Conservation (phyloP, 2,888 invertebrate genomes). For the Lampropteryx suffumata region DNA sequence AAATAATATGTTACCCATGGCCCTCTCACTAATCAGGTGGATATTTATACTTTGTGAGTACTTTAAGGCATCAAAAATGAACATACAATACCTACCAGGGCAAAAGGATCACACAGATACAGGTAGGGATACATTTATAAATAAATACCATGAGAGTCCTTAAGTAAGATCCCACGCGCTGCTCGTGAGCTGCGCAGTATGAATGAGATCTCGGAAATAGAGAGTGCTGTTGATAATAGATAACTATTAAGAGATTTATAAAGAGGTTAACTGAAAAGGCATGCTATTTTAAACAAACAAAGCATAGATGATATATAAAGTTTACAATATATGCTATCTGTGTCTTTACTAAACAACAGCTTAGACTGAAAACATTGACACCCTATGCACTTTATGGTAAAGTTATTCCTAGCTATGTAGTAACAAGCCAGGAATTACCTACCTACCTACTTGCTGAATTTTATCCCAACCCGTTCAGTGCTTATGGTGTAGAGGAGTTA, state of each 20-base stretch:
- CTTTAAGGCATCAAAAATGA: not conserved
- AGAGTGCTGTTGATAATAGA: constrained; percentile 69
- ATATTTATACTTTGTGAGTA: too few relatives aligned
- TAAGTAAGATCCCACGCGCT: constrained; percentile 75
- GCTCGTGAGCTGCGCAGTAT: constrained; percentile 77
- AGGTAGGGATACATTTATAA: not conserved
- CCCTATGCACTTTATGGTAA: too few relatives aligned
- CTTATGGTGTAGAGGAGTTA: too few relatives aligned
- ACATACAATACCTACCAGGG: not conserved
- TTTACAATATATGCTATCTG: too few relatives aligned
- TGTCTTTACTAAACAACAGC: too few relatives aligned
- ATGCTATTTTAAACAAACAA: constrained; percentile 21
- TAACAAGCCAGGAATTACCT: too few relatives aligned
- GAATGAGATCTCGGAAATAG: constrained; percentile 76
- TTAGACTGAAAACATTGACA: too few relatives aligned
- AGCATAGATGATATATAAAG: constrained; percentile 10
- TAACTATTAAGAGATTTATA: constrained; percentile 42
- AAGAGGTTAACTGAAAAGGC: constrained; percentile 34
- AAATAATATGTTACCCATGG: too few relatives aligned
- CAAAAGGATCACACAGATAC: constrained; percentile 3
- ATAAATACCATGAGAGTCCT: constrained; percentile 80
- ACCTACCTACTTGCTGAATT: too few relatives aligned
- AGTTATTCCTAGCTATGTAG: too few relatives aligned
- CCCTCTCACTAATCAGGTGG: too few relatives aligned
- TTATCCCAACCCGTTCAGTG: too few relatives aligned